phyloP scores from a whole-genome alignment of 2,888 invertebrate species.

The Punctoribates punctum region DNA sequence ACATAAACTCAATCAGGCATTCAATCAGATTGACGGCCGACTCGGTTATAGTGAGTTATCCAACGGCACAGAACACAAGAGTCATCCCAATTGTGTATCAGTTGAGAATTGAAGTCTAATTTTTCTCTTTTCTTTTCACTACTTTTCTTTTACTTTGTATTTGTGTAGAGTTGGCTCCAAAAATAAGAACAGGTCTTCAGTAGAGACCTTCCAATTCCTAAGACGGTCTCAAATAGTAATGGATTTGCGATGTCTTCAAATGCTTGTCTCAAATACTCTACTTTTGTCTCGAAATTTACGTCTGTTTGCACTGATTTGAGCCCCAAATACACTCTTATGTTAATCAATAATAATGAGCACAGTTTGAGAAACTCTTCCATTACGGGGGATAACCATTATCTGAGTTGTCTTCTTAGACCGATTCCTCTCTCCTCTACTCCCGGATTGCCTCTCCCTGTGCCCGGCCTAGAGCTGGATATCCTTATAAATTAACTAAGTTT shows the following conservation, averaged over 20 bases:
- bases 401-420: background rate
- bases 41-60: background rate
- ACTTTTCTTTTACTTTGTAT: no score
- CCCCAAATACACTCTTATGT: constrained; percentile 21
- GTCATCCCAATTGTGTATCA: background rate
- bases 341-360: constrained; percentile 30
- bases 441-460: background rate
- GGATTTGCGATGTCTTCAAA: constrained; percentile 30
- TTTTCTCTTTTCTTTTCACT: background rate
- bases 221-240: constrained; percentile 20
- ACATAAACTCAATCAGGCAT: constrained; percentile 24
- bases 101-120: constrained; percentile 10
- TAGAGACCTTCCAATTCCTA: background rate
- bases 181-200: no score
- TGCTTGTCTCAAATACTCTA: background rate
- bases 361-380: background rate
- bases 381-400: constrained; percentile 11
- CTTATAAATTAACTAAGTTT: background rate
- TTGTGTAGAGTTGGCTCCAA: background rate
- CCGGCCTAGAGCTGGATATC: background rate
- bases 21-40: constrained; percentile 13
- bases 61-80: background rate
- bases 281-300: background rate
- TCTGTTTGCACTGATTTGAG: constrained; percentile 10
- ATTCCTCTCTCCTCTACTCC: background rate